Base-by-base conservation (phyloP, 1,140 invertebrate species). In the Pseudoatta argentina region DNA sequence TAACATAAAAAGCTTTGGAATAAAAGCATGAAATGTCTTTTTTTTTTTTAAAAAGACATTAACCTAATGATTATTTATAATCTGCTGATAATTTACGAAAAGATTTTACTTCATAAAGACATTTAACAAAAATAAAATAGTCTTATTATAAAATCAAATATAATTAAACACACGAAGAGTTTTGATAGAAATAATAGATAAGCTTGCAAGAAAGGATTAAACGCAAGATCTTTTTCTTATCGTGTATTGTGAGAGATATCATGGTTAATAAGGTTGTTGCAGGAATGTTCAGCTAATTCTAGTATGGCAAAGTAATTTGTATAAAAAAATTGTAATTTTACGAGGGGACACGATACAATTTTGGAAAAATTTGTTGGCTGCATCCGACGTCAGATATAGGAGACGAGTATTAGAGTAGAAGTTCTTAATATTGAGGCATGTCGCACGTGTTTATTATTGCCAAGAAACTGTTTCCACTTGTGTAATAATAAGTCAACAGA, bases 381-480 rank as follows among this genome's bases (percentile, higher is more conserved):
- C 57, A 76, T 76, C 61, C 83, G 72, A 86, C 63, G 82, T 88
- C 53, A 71, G 88, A 85, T 51, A 39, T 66, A 24, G 24, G 12
- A 44, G 39, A 78, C 30, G 16, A 81, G 39, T 61, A 86, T 91
- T 88, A 86, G 83, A 61, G 57, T 69, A 83, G 83, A 90, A 88
- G 82, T 91, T 91, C 78, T 86, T 89, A 90, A 88, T 83, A 86
- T 61, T 63, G 53, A 78, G 77, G 27, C 61, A 71, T 61, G 88
- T 78, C 88, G 72, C 89, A 91, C 83, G 86, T 91, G 89, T 88
- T 86, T 91, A 90, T 90, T 89, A 91, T 91, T 88, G 88, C 83
- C 83, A 76, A 79, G 73, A 89, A 82, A 83, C 73, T 79, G 83
- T 59, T 71, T 10, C 53, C 30, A n/a, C 24, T 71, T 34, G 55